Conservation (phyloP, 2,888 invertebrate genomes). For the Smittia sp. region DNA sequence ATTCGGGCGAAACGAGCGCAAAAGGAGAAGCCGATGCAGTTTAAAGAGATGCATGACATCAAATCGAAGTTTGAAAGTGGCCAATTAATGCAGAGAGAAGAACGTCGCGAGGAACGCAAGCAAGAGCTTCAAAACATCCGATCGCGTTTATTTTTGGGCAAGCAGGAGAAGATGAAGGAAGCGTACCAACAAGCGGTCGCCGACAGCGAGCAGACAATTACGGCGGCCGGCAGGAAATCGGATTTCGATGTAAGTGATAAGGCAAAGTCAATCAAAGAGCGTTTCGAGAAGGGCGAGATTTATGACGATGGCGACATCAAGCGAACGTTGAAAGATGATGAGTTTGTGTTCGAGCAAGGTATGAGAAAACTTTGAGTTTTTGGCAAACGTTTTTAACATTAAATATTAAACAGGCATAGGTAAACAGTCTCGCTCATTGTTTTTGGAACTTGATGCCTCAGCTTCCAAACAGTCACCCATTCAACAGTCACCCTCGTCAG, state of each 20-base stretch:
- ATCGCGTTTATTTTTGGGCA: constrained; percentile 81
- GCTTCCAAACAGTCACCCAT: constrained; percentile 49
- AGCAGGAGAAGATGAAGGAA: constrained; percentile 87
- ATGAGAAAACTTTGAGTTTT: too few relatives aligned
- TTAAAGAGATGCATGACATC: constrained; percentile 80
- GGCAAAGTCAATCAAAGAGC: constrained; percentile 68
- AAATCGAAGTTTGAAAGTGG: constrained; percentile 79
- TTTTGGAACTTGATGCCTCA: constrained; percentile 79
- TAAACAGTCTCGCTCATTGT: constrained; percentile 81
- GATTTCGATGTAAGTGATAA: constrained; percentile 58
- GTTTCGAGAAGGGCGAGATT: constrained; percentile 76
- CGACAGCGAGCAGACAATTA: constrained; percentile 68
- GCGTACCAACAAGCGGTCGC: constrained; percentile 87
- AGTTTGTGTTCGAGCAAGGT: constrained; percentile 79
- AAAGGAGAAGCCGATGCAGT: constrained; percentile 74
- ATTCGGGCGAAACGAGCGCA: constrained; percentile 59
- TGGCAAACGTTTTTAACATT: background rate
- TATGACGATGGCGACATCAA: constrained; percentile 59
- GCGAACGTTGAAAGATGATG: constrained; percentile 55
- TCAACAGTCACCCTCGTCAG: constrained; percentile 30
- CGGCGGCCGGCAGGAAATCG: constrained; percentile 57
- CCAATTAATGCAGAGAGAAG: constrained; percentile 59
- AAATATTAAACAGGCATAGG: constrained; percentile 64
- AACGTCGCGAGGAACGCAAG: constrained; percentile 75
- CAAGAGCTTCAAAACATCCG: constrained; percentile 86